Percentiles rank a stretch among this genome's conserved stretches.
These are phyloP conservation scores for Chlorodrepanis virens DNA, from an alignment of 2,113 vertebrate genomes.

Conservation along the genomic window DNA sequence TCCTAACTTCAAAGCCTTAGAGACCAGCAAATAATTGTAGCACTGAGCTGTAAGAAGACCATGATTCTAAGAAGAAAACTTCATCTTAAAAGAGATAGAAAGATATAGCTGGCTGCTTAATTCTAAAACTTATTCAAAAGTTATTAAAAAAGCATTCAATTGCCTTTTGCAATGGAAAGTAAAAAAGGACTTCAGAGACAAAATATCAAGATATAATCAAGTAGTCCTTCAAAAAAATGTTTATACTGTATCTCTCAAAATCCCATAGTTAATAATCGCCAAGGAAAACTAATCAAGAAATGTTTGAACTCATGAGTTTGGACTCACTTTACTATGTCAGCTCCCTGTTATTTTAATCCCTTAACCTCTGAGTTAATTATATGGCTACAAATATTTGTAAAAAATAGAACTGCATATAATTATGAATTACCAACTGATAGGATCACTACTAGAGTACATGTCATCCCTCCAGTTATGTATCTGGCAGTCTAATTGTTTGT, in stretches of 20 bases:
- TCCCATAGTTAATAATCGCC: neutral
- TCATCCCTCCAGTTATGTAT: neutral
- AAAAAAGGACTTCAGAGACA: neutral
- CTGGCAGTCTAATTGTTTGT: neutral
- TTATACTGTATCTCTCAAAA: neutral
- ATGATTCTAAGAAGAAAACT: neutral
- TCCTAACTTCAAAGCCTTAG: neutral
- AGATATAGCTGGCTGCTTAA: neutral
- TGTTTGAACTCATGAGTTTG: neutral
- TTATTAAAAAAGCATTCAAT: neutral
- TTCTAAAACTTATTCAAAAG: neutral
- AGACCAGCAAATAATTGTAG: neutral
- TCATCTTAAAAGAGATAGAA: neutral
- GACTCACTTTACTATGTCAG: neutral
- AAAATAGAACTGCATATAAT: neutral
- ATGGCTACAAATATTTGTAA: neutral
- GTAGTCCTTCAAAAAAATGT: neutral
- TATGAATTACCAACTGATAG: neutral
- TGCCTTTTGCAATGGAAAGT: neutral
- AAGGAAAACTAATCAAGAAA: slow-evolving; percentile 5
- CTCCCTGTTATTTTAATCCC: neutral
- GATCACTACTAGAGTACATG: neutral
- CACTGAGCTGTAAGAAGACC: neutral
- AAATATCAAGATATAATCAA: neutral
- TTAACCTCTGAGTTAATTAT: neutral